Evolutionary conservation across 2,888 invertebrate species (phyloP), one percentile per base, ranked within the genome.

Genomic region (Choreutis nemorana): DNA sequence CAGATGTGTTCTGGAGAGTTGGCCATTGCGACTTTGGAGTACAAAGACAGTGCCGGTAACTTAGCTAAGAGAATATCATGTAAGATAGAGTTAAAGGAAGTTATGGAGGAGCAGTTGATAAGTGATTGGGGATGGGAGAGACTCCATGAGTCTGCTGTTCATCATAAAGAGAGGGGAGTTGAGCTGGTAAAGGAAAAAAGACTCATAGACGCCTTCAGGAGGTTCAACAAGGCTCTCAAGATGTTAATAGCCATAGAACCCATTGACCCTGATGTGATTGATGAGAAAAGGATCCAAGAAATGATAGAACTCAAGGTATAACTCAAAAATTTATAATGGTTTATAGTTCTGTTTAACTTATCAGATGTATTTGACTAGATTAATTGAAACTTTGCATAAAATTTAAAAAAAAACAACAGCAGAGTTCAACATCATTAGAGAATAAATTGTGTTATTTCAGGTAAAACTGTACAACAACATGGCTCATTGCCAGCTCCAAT

Each of bases 401-500:
- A 9, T n/a, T 6, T 20, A 22, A n/a, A n/a, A 27, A n/a, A 9
- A 9, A 8, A 21, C 23, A 23, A 15, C 18, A 1, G 12, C 9
- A 15, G n/a, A 11, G 14, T 12, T 24, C 9, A 24, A 6, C 3
- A 3, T 10, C 22, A 12, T 14, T 29, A 15, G 15, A 10, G 9
- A 2, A 20, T 9, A 21, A 23, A 14, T 9, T n/a, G n/a, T n/a
- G n/a, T n/a, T n/a, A n/a, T 55, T 50, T 1, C 46, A 89, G 55
- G 65, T 84, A 6, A 85, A 83, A 42, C 70, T 93, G 5, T 90
- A 89, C 54, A 89, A 90, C 41, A 95, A 95, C 62, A 71, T 94
- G 54, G 90, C 93, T 0, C 87, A 89, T 25, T 92, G 93, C 54
- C 88, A 92, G 44, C 75, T 91, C 11, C 85, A 85, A 37, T 81